These are phyloP conservation scores for Chlorospingus flavigularis DNA, from an alignment of 2,797 vertebrate species.

Conservation along the genomic window DNA sequence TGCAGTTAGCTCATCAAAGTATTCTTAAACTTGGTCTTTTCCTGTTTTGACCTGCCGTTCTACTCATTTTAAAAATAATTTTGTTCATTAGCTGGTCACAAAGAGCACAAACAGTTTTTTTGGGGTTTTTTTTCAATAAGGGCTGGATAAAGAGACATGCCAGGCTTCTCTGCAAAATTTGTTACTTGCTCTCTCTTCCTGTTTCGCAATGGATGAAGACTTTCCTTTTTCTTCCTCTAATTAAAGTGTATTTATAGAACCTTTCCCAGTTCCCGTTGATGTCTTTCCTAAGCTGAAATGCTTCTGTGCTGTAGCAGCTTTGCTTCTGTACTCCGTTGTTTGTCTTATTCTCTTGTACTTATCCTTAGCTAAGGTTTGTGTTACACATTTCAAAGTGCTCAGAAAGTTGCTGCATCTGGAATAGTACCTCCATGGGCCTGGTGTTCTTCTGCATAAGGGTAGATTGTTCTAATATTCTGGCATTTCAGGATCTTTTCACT, in stretches of 20 bases:
- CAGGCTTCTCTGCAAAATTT: neutral
- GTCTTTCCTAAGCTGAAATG: neutral
- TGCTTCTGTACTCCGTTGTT: neutral
- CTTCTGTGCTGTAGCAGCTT: neutral
- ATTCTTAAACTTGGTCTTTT: constrained; percentile 11
- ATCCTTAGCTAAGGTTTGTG: neutral
- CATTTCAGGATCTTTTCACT: neutral
- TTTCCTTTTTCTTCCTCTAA: constrained; percentile 63
- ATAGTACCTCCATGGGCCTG: neutral
- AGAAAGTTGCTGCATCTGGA: neutral
- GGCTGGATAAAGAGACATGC: neutral
- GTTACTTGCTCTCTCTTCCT: constrained; percentile 45
- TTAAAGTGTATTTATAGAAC: constrained; percentile 49
- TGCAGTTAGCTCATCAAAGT: neutral
- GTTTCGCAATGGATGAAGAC: constrained; percentile 33
- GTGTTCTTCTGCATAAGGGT: neutral
- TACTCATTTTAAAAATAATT: constrained; percentile 17
- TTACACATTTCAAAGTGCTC: neutral
- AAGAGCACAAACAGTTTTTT: neutral
- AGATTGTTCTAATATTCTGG: neutral
- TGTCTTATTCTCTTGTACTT: neutral
- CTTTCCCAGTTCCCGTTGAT: neutral
- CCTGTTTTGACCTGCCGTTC: constrained; percentile 28
- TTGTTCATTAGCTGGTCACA: neutral
- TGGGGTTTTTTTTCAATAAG: neutral